phyloP scores from a whole-genome alignment of 2,113 vertebrate species.

The Cyphomyrus plagiostoma region DNA sequence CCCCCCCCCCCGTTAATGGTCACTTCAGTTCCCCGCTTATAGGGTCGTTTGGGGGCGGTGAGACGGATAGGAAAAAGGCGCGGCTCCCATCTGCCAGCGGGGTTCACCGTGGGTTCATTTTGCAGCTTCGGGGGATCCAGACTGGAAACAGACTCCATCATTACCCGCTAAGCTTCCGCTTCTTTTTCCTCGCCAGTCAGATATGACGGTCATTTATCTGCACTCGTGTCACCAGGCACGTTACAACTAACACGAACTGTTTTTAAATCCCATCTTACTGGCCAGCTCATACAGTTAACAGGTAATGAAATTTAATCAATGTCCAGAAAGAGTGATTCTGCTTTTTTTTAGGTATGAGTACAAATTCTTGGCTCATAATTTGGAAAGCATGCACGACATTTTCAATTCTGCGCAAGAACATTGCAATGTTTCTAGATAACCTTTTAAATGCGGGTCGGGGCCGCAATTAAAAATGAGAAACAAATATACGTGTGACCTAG shows the following conservation, averaged over 20 bases:
- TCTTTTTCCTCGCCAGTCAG: neutral
- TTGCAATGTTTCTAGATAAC: neutral
- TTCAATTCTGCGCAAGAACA: neutral
- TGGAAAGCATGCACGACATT: neutral
- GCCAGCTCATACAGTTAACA: neutral
- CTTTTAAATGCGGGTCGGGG: neutral
- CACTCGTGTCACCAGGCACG: neutral
- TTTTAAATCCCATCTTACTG: neutral
- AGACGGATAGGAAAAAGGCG: neutral
- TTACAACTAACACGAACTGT: neutral
- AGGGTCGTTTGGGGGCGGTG: neutral
- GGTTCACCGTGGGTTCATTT: slow-evolving; percentile 14
- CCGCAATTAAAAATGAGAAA: neutral
- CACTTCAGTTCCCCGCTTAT: neutral
- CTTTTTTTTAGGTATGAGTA: neutral
- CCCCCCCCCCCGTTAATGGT: neutral
- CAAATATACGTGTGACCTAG: slow-evolving; percentile 10
- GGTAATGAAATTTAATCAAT: neutral
- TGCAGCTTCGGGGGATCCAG: neutral
- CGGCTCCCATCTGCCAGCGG: neutral
- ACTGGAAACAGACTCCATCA: neutral
- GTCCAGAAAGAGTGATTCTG: neutral
- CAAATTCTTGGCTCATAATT: neutral
- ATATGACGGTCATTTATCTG: neutral
- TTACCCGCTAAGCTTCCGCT: neutral